Percentiles rank a stretch among this genome's conserved stretches.
Evolutionary conservation across 2,113 vertebrate species (phyloP).

Genomic region (Thunnus maccoyii): DNA sequence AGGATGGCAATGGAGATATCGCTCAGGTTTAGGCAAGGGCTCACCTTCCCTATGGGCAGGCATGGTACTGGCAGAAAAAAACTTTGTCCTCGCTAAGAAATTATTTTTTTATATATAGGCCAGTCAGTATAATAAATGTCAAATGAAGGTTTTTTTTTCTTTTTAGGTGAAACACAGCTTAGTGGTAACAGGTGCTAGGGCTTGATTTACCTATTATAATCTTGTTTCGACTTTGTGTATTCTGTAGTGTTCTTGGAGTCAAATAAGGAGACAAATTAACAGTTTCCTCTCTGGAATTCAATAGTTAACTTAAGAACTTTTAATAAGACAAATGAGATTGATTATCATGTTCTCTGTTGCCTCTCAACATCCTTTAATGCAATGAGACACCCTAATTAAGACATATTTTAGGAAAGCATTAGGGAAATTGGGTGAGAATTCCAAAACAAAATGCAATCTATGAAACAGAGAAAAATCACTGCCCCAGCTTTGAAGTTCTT

Average conservation of each 20-base stretch:
- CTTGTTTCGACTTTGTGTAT: neutral
- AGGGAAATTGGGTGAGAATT: constrained; percentile 29
- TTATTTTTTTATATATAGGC: constrained; percentile 68
- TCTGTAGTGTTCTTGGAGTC: neutral
- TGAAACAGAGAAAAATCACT: neutral
- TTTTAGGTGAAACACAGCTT: constrained; percentile 38
- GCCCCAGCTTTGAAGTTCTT: neutral
- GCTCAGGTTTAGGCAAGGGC: constrained; percentile 56
- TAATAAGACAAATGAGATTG: constrained; percentile 45
- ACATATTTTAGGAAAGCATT: constrained; percentile 30
- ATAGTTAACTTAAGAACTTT: constrained; percentile 39
- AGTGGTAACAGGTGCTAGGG: constrained; percentile 1
- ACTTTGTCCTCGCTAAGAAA: constrained; percentile 49
- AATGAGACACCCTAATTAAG: constrained; percentile 41
- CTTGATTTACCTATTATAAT: constrained; percentile 6
- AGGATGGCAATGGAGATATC: constrained; percentile 58
- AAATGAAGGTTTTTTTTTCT: constrained; percentile 56
- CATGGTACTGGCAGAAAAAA: constrained; percentile 36
- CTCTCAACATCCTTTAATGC: constrained; percentile 30
- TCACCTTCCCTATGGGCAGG: constrained; percentile 68
- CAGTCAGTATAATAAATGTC: constrained; percentile 58
- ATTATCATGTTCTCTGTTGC: constrained; percentile 44
- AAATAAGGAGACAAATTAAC: constrained; percentile 4
- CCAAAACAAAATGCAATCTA: constrained; percentile 12
- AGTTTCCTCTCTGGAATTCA: constrained; percentile 7